These are phyloP conservation scores for Cataglyphis hispanica DNA, from an alignment of 1,140 invertebrate genomes.

Conservation along the genomic window DNA sequence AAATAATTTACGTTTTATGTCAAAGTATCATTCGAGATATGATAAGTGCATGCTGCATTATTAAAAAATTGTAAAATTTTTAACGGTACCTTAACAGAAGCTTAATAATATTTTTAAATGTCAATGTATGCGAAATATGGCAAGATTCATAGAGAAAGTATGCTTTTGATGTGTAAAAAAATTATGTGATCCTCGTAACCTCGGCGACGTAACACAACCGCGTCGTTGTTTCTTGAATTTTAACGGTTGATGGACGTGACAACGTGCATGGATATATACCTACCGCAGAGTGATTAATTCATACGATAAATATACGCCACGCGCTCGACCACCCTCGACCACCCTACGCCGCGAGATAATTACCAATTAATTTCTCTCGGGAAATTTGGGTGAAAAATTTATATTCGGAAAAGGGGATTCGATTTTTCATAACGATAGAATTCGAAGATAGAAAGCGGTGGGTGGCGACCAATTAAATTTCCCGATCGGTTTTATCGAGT, in stretches of 20 bases:
- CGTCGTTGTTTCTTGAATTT: slow-evolving; percentile 27
- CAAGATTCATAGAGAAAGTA: neutral
- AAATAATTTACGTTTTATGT: neutral
- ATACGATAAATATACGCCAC: slow-evolving; percentile 19
- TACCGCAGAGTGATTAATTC: slow-evolving; percentile 59
- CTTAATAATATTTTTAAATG: neutral
- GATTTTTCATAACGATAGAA: slow-evolving; percentile 31
- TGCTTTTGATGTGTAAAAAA: neutral
- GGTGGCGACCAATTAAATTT: slow-evolving; percentile 53
- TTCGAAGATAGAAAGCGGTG: neutral
- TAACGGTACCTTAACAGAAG: neutral
- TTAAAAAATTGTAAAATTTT: slow-evolving; percentile 1
- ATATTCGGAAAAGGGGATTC: neutral
- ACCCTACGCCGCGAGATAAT: slow-evolving; percentile 45
- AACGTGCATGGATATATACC: slow-evolving; percentile 3
- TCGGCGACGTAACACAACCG: neutral
- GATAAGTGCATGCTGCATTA: neutral
- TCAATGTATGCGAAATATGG: neutral
- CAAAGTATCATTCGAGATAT: neutral
- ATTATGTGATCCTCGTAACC: neutral
- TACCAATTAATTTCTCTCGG: slow-evolving; percentile 52
- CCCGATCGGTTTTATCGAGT: slow-evolving; percentile 53
- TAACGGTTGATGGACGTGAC: slow-evolving; percentile 22
- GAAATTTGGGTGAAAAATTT: slow-evolving; percentile 38
- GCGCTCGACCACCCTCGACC: slow-evolving; percentile 19